These are phyloP conservation scores for Conus canariensis DNA, from an alignment of 2,888 invertebrate genomes.

Conservation along the genomic window DNA sequence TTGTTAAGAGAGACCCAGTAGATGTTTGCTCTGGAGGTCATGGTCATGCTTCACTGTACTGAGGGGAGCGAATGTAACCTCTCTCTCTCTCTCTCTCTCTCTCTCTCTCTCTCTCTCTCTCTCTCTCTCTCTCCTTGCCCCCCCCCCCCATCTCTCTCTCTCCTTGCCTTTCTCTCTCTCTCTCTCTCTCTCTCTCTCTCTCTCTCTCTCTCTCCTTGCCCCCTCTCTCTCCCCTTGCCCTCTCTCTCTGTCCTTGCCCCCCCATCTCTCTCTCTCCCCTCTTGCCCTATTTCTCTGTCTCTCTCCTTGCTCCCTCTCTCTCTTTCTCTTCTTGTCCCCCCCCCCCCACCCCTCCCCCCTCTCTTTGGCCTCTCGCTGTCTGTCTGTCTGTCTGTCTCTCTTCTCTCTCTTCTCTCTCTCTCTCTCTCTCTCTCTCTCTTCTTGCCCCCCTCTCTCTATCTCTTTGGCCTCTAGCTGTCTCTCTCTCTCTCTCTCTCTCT, in stretches of 20 bases:
- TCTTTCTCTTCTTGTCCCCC: neutral
- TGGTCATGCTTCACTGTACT: no score
- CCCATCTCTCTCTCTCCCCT: neutral
- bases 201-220: no score
- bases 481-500: neutral
- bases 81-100: no score
- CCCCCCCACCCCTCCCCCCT: neutral
- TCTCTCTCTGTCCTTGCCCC: neutral
- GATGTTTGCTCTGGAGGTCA: no score
- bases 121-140: no score
- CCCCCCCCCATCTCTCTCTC: neutral
- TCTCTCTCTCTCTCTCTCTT: neutral
- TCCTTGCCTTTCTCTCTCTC: neutral
- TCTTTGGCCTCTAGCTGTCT: neutral
- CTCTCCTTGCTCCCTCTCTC: neutral
- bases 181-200: neutral
- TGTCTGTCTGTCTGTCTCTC: slow-evolving; percentile 7
- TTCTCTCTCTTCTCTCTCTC: neutral
- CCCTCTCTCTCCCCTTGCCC: neutral
- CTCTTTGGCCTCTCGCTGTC: neutral
- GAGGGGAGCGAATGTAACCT: no score
- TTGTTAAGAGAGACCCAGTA: no score
- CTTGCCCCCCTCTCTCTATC: neutral
- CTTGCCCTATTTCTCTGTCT: neutral
- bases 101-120: neutral